phyloP scores from a whole-genome alignment of 2,113 vertebrate species.

The Bagarius yarrelli region DNA sequence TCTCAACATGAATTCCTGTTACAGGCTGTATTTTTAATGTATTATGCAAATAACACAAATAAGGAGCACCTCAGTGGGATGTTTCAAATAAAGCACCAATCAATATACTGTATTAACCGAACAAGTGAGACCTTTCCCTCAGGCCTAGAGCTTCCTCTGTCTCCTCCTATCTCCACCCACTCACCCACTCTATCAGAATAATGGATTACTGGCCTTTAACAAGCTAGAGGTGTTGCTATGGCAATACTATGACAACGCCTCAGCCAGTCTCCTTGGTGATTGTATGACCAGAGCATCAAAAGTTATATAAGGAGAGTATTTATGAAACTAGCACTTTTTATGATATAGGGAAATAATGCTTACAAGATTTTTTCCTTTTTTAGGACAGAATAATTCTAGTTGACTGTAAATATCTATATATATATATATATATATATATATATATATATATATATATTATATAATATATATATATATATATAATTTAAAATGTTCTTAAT shows the following conservation, averaged over 20 bases:
- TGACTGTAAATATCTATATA: no score
- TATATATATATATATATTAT: no score
- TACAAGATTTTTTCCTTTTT: not conserved
- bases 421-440: no score
- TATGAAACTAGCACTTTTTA: not conserved
- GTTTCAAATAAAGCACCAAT: conserved; percentile 24
- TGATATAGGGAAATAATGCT: not conserved
- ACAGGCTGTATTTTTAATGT: not conserved
- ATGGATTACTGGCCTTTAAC: conserved; percentile 47
- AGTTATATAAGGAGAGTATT: not conserved
- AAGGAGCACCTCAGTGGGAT: conserved; percentile 18
- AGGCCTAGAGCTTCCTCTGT: conserved; percentile 11
- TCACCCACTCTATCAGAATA: conserved; percentile 40
- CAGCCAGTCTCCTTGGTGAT: conserved; percentile 51
- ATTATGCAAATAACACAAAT: conserved; percentile 18
- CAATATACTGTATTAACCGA: conserved; percentile 22
- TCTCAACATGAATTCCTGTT: not conserved
- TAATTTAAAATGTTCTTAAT: no score
- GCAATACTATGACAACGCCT: conserved; percentile 61
- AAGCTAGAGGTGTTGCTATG: conserved; percentile 56
- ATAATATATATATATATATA: no score
- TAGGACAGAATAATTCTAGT: not conserved
- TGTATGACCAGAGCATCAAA: conserved; percentile 41
- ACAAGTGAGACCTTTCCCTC: conserved; percentile 1
- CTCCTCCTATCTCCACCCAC: conserved; percentile 38